Evolutionary conservation across 2,888 invertebrate genomes (phyloP), one percentile per base, ranked within the genome.

Genomic region (Elmis aenea): DNA sequence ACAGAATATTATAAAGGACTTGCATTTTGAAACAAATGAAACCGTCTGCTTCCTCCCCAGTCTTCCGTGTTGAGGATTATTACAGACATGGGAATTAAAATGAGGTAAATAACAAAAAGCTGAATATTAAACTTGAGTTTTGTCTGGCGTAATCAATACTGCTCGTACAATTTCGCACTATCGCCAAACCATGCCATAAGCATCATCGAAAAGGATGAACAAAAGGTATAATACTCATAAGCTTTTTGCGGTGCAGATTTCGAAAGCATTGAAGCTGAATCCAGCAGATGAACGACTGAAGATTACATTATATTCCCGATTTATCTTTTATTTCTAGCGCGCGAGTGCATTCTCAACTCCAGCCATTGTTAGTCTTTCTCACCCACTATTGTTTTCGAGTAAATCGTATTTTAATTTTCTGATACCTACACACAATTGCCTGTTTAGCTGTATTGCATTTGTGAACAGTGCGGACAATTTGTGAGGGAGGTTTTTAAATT

Each of bases 221-320:
- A 55, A 55, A 55, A 55, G 52, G 42, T 49, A 51, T 50, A 51
- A 52, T 46, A 48, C 45, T 50, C 46, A 46, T 42, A 41, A 51
- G 53, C 50, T 54, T 56, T 55, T 55, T 57, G 57, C 51, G 48
- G 55, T 52, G 52, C 50, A 54, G 57, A 59, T 59, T 55, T 55
- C 51, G 53, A 53, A 58, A 48, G 56, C 55, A 54, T 52, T 56
- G 49, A 46, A 53, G 53, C 53, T 52, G 57, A 58, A 55, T 54
- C 52, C 54, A 49, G 40, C 53, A 58, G 60, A 60, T 60, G 58
- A 57, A 58, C 55, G 51, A 55, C 50, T 51, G 42, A 39, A 55
- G 60, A 61, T 61, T 57, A 52, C 57, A 59, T 59, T 60, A 58
- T 59, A 58, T 54, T 53, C 58, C 50, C 56, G 55, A 56, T 55